Evolutionary conservation across 1,140 invertebrate species (phyloP).

Genomic region (Sarcophaga bullata): DNA sequence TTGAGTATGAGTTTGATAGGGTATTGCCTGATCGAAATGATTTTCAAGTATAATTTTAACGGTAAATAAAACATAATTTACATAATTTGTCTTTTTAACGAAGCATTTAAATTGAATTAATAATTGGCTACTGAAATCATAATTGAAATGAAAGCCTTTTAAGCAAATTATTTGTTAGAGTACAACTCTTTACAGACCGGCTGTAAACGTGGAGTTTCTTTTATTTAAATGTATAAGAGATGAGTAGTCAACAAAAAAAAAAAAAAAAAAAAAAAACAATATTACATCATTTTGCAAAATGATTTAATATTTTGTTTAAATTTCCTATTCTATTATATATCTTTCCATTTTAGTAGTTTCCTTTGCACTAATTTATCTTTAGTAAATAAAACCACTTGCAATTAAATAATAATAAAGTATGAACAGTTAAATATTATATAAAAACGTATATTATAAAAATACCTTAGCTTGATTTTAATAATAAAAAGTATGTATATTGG

Average conservation of each 20-base stretch:
- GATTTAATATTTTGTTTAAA: no score
- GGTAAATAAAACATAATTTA: not conserved
- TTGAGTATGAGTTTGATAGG: not conserved
- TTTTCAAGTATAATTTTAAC: not conserved
- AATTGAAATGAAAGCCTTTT: not conserved
- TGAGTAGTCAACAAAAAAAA: no score
- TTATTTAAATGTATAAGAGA: no score
- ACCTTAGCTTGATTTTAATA: no score
- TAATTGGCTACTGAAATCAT: not conserved
- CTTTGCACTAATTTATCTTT: no score
- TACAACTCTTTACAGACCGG: not conserved
- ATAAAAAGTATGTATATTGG: not conserved
- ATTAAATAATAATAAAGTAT: not conserved
- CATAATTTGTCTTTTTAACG: not conserved
- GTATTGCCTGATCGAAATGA: not conserved
- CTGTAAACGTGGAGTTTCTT: no score
- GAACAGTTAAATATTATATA: not conserved
- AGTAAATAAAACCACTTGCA: not conserved
- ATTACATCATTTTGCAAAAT: no score
- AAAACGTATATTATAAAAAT: not conserved
- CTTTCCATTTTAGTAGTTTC: not conserved
- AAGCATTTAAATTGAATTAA: not conserved
- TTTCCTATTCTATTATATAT: not conserved
- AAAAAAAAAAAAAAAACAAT: no score
- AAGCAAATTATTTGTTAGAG: not conserved